Base-by-base conservation (phyloP, 2,797 vertebrate genomes). In the Mormyrus hasselquistii region DNA sequence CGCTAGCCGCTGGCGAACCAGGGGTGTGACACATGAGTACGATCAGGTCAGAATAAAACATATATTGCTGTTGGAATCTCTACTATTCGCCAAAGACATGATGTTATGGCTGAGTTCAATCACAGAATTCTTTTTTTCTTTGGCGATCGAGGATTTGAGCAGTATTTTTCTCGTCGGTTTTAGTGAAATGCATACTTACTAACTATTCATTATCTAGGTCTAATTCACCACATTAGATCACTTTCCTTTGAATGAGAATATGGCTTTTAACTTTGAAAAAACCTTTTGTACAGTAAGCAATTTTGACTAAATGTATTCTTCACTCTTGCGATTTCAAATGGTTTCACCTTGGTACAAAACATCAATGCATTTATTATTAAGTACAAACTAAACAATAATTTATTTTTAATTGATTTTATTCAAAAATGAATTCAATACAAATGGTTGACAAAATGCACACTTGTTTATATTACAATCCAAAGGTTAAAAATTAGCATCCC, bases 401-500 rank as follows among this genome's bases (percentile, higher is more conserved):
- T 34, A 87, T 87, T 55, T 86, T n/a, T 3, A 87, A 55, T 19
- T 19, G 4, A 55, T 38, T 55, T 87, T 55, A 87, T 87, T 87
- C 16, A 87, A 87, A 87, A 55, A 87, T 52, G 6, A 7, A 87
- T 34, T 16, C 52, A 57, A 34, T 55, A 55, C 38, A 59, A 86
- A 86, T 12, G 22, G 52, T 49, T 86, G 6, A 25, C 10, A 55
- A 87, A 38, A 87, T 87, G 22, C 84, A 57, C 52, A 59, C 1
- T 38, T 16, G 52, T 86, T 86, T 57, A 87, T 86, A 86, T 29
- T 86, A 82, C 76, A 82, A 76, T 76, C 4, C 22, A 73, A 76
- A 41, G 16, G 38, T 79, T 9, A 79, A 82, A 82, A 82, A 47
- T n/a, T n/a, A 8, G 76, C 19, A 82, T 38, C 34, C 38, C 69